Percentiles rank a stretch among this genome's conserved stretches.
phyloP scores from a whole-genome alignment of 92 coral and sea anemone genomes.

The Porites evermanni region DNA sequence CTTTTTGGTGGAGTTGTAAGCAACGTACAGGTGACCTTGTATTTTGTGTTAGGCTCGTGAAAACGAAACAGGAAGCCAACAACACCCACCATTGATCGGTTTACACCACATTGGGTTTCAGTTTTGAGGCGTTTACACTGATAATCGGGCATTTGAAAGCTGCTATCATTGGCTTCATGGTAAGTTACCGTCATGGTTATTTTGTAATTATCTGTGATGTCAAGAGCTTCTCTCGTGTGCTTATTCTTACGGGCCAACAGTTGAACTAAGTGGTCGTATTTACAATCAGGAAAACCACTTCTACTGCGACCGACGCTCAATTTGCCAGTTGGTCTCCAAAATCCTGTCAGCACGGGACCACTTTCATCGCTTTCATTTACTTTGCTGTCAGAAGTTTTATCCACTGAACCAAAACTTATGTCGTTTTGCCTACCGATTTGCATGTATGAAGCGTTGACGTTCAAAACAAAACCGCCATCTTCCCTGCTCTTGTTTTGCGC shows the following conservation, averaged over 20 bases:
- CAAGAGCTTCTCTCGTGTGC: constrained; percentile 7
- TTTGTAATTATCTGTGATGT: constrained; percentile 21
- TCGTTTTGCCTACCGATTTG: constrained; percentile 8
- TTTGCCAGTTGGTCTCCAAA: background rate
- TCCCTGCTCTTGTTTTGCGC: background rate
- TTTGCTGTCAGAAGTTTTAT: background rate
- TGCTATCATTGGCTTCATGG: background rate
- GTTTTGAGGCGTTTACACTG: constrained; percentile 36
- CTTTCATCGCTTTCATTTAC: background rate
- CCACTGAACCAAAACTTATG: background rate
- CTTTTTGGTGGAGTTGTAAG: constrained; percentile 24
- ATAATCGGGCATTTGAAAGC: constrained; percentile 35
- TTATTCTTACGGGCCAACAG: constrained; percentile 27
- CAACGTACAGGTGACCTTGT: constrained; percentile 39
- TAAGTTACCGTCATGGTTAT: background rate
- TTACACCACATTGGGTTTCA: background rate
- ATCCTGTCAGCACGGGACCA: constrained; percentile 8
- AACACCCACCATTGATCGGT: constrained; percentile 14
- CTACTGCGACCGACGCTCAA: constrained; percentile 30
- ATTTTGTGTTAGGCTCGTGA: constrained; percentile 41
- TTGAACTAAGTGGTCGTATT: constrained; percentile 16
- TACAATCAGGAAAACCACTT: constrained; percentile 14
- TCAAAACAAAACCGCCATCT: background rate
- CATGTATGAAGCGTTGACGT: background rate
- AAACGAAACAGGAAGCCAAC: constrained; percentile 54